These are phyloP conservation scores for Drosophila obscura DNA, from an alignment of 1,140 invertebrate species.

Conservation along the genomic window DNA sequence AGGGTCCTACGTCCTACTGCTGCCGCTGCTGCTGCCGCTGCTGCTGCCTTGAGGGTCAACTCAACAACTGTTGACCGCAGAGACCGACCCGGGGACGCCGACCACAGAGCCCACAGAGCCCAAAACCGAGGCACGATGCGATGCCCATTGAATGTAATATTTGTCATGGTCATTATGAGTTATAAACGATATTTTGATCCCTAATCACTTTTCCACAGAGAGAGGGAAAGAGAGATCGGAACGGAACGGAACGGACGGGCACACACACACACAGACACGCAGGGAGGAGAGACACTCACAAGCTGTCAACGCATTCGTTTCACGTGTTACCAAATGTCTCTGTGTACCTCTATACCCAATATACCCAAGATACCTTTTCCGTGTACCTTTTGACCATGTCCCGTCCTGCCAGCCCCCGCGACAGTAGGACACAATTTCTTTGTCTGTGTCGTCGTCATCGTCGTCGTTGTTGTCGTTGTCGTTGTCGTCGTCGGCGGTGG, in stretches of 20 bases:
- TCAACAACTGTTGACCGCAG: slow-evolving; percentile 57
- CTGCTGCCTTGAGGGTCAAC: slow-evolving; percentile 36
- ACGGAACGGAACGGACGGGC: background rate
- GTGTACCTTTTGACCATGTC: background rate
- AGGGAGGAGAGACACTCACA: slow-evolving; percentile 51
- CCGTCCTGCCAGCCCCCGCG: slow-evolving; percentile 32
- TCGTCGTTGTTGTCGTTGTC: slow-evolving; percentile 19
- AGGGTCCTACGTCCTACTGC: slow-evolving; percentile 8
- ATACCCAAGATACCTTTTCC: background rate
- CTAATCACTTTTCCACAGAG: slow-evolving; percentile 63
- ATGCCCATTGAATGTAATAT: slow-evolving; percentile 61
- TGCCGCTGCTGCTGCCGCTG: slow-evolving; percentile 18
- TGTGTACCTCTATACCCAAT: background rate
- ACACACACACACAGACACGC: slow-evolving; percentile 22
- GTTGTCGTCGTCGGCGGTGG: slow-evolving; percentile 26
- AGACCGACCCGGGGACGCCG: background rate
- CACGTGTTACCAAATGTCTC: slow-evolving; percentile 74
- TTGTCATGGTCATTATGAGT: slow-evolving; percentile 81
- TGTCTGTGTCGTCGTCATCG: slow-evolving; percentile 20
- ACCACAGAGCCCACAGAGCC: slow-evolving; percentile 4
- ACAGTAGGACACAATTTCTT: slow-evolving; percentile 62
- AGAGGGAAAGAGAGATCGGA: background rate
- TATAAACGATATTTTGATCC: slow-evolving; percentile 82
- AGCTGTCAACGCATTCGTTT: slow-evolving; percentile 79
- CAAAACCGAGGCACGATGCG: slow-evolving; percentile 1